Evolutionary conservation across 30 jellyfish, hydroid and myxozoan species (phyloP).

Genomic region (Aurelia coerulea): DNA sequence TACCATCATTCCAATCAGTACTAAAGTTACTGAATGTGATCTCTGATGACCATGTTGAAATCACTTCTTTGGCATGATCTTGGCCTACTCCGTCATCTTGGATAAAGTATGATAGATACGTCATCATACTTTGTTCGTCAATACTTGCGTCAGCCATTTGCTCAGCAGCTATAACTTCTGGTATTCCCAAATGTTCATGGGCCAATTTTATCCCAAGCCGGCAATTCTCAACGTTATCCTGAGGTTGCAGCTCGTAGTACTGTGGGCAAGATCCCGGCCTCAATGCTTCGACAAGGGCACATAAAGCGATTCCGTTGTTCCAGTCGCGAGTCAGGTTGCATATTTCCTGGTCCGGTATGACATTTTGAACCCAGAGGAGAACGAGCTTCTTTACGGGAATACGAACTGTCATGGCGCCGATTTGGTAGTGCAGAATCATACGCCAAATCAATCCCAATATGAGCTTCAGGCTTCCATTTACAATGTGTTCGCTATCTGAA

Average conservation of each 20-base stretch:
- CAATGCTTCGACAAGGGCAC: slow-evolving; percentile 87
- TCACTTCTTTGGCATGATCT: slow-evolving; percentile 71
- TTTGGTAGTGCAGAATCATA: slow-evolving; percentile 93
- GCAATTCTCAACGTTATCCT: slow-evolving; percentile 73
- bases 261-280: slow-evolving; percentile 91
- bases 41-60: slow-evolving; percentile 68
- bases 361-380: slow-evolving; percentile 88
- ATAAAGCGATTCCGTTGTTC: slow-evolving; percentile 95
- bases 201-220: slow-evolving; percentile 87
- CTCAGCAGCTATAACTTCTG: slow-evolving; percentile 85
- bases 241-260: slow-evolving; percentile 66
- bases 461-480: slow-evolving; percentile 86
- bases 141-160: slow-evolving; percentile 86
- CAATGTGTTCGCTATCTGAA: slow-evolving; percentile 95
- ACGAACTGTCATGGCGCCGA: slow-evolving; percentile 85
- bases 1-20: slow-evolving; percentile 99
- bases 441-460: slow-evolving; percentile 98
- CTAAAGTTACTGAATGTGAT: slow-evolving; percentile 78
- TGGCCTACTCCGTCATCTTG: slow-evolving; percentile 94
- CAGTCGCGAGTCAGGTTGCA: slow-evolving; percentile 91
- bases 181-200: slow-evolving; percentile 78
- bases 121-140: slow-evolving; percentile 98
- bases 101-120: slow-evolving; percentile 93
- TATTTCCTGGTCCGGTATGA: slow-evolving; percentile 84
- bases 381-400: slow-evolving; percentile 88